Evolutionary conservation across 2,113 vertebrate genomes (phyloP).

Genomic region (Hoplias malabaricus): DNA sequence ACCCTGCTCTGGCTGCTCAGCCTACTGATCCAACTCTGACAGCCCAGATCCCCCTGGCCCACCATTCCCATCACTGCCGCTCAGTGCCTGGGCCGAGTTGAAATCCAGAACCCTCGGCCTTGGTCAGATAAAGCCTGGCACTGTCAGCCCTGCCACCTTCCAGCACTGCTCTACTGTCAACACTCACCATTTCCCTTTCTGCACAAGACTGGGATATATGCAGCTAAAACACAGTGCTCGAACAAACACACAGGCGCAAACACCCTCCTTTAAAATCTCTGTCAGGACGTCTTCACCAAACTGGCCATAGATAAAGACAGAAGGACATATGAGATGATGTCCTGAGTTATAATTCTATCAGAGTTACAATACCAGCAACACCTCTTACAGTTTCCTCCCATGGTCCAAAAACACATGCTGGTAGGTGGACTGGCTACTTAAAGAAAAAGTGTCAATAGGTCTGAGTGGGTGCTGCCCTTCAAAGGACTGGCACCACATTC

Average conservation of each 20-base stretch:
- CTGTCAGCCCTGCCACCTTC: slow-evolving; percentile 57
- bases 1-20: slow-evolving; percentile 60
- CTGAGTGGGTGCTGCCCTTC: no score
- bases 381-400: no score
- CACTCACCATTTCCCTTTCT: slow-evolving; percentile 48
- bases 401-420: no score
- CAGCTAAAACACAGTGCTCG: slow-evolving; percentile 31
- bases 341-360: slow-evolving; percentile 48
- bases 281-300: slow-evolving; percentile 29
- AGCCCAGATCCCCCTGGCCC: slow-evolving; percentile 55
- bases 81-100: slow-evolving; percentile 54
- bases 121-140: slow-evolving; percentile 48
- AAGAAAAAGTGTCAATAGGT: no score
- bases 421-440: no score
- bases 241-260: slow-evolving; percentile 25
- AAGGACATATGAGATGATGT: slow-evolving; percentile 61
- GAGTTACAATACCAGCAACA: no score
- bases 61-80: slow-evolving; percentile 49
- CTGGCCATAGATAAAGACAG: not conserved
- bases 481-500: no score
- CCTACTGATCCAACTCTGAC: slow-evolving; percentile 73
- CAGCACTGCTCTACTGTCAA: slow-evolving; percentile 53
- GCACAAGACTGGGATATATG: slow-evolving; percentile 38
- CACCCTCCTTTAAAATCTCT: slow-evolving; percentile 27
- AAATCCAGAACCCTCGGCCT: slow-evolving; percentile 60